phyloP scores from a whole-genome alignment of 2,113 vertebrate species.

The Pipra filicauda region DNA sequence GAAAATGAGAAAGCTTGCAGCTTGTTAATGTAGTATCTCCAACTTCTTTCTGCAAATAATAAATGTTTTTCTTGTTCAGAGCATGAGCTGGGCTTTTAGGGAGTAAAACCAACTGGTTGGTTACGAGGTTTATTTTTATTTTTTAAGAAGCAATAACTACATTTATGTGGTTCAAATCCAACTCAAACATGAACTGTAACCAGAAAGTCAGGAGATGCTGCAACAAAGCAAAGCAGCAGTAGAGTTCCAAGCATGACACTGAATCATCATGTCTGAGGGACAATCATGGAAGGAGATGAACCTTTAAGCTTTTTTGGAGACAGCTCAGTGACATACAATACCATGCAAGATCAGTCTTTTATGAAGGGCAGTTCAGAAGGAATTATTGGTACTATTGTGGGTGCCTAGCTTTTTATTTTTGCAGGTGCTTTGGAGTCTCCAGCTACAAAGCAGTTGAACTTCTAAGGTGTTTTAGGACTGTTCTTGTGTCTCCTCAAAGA shows the following conservation, averaged over 20 bases:
- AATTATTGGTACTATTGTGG: background rate
- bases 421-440: background rate
- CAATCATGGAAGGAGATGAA: background rate
- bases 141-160: background rate
- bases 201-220: background rate
- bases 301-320: background rate
- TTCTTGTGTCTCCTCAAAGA: background rate
- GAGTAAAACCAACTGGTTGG: background rate
- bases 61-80: background rate
- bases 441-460: background rate
- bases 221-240: background rate
- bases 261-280: background rate
- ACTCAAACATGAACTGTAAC: background rate
- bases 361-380: background rate
- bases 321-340: background rate
- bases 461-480: background rate
- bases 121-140: background rate
- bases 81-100: background rate
- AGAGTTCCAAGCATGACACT: fast-evolving
- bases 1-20: background rate
- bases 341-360: background rate
- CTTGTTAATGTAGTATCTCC: background rate
- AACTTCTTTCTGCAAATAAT: background rate
- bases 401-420: background rate
- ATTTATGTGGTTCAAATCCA: background rate